A percentile compares a stretch with the other conserved stretches of the same genome.
phyloP scores from a whole-genome alignment of 2,888 invertebrate genomes.

The Diarsia mendica region DNA sequence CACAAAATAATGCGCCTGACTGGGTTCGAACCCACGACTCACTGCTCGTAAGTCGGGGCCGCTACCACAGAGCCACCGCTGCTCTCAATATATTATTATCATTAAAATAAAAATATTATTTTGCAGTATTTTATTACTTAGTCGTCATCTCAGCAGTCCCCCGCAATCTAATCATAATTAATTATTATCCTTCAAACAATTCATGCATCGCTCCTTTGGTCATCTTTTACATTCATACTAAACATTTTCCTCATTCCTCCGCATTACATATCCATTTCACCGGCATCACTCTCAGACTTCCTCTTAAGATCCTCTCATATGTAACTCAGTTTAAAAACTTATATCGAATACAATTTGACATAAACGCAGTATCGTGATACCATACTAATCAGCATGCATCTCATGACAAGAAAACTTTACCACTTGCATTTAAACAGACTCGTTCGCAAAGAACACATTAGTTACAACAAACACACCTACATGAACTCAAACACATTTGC shows the following conservation, averaged over 20 bases:
- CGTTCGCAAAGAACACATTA: conserved; percentile 29
- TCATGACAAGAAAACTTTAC: conserved; percentile 13
- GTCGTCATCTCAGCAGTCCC: neutral
- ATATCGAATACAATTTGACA: neutral
- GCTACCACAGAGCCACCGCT: too few relatives aligned
- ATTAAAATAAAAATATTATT: neutral
- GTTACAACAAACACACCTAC: conserved; percentile 13
- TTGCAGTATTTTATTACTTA: neutral
- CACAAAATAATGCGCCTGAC: too few relatives aligned
- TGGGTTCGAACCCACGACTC: too few relatives aligned
- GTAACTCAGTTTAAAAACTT: too few relatives aligned
- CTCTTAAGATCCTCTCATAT: too few relatives aligned
- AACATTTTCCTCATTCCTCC: too few relatives aligned
- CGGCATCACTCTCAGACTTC: too few relatives aligned
- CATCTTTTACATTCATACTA: too few relatives aligned
- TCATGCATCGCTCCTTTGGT: neutral
- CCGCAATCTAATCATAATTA: too few relatives aligned
- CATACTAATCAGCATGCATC: conserved; percentile 9
- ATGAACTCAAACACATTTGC: conserved; percentile 49
- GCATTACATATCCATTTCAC: too few relatives aligned
- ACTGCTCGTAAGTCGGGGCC: too few relatives aligned
- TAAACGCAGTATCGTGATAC: neutral
- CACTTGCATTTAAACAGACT: conserved; percentile 26
- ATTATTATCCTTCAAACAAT: neutral
- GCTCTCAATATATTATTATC: neutral